Evolutionary conservation across 2,797 vertebrate species (phyloP).

Genomic region (Lerista edwardsae): DNA sequence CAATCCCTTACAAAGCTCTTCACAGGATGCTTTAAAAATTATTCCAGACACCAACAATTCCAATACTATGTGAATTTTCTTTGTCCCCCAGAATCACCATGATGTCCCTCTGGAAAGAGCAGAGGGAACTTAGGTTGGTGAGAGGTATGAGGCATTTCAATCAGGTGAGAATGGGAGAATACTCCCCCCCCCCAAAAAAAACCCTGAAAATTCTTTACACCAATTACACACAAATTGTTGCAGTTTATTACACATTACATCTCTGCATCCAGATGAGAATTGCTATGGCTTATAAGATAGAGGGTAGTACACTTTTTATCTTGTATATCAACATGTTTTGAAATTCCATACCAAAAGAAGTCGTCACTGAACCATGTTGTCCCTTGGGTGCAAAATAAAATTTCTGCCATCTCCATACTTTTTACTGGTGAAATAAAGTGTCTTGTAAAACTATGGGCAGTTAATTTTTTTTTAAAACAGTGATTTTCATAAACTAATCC

Average conservation of each 20-base stretch:
- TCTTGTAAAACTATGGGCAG: slow-evolving; percentile 33
- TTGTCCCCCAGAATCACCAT: background rate
- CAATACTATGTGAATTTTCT: background rate
- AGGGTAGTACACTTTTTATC: background rate
- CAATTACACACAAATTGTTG: slow-evolving; percentile 14
- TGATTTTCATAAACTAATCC: slow-evolving; percentile 37
- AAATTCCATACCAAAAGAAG: slow-evolving; percentile 39
- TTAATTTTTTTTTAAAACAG: slow-evolving; percentile 30
- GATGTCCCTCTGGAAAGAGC: background rate
- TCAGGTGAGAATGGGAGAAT: background rate
- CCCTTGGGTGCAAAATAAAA: slow-evolving; percentile 31
- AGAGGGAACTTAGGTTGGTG: background rate
- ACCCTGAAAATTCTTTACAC: background rate
- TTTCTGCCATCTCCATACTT: background rate
- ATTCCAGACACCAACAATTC: background rate
- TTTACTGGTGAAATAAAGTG: slow-evolving; percentile 18
- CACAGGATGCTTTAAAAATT: background rate
- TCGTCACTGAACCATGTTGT: slow-evolving; percentile 3
- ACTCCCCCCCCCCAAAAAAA: background rate
- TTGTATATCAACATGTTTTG: slow-evolving; percentile 39
- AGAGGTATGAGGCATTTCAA: background rate
- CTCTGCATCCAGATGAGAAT: slow-evolving; percentile 7
- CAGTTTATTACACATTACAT: slow-evolving; percentile 20
- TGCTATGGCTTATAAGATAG: slow-evolving; percentile 9
- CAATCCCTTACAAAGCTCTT: background rate